Evolutionary conservation across 1,140 invertebrate species (phyloP).

Genomic region (Drosophila teissieri): DNA sequence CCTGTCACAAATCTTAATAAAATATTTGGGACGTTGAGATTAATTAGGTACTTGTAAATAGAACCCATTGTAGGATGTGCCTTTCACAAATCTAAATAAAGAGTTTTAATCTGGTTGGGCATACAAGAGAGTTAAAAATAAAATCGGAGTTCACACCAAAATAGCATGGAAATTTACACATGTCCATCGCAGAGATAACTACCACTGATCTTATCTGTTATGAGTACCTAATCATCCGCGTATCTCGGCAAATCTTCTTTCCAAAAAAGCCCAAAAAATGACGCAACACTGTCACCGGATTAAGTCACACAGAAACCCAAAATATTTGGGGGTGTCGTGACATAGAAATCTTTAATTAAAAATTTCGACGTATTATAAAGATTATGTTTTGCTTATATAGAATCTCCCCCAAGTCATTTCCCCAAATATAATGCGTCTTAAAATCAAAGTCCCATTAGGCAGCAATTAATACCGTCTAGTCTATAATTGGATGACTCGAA

Average conservation of each 20-base stretch:
- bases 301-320: slow-evolving; percentile 50
- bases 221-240: slow-evolving; percentile 20
- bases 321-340: slow-evolving; percentile 28
- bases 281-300: slow-evolving; percentile 56
- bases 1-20: slow-evolving; percentile 24
- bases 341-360: slow-evolving; percentile 4
- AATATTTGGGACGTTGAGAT: background rate
- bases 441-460: slow-evolving; percentile 11
- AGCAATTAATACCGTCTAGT: slow-evolving; percentile 31
- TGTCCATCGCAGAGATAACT: slow-evolving; percentile 39
- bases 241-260: slow-evolving; percentile 21
- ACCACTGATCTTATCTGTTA: slow-evolving; percentile 47
- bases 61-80: background rate
- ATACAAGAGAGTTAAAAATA: slow-evolving; percentile 37
- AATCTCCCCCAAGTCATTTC: slow-evolving; percentile 25
- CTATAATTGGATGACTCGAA: slow-evolving; percentile 28
- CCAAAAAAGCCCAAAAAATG: slow-evolving; percentile 20
- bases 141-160: slow-evolving; percentile 27
- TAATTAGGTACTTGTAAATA: slow-evolving; percentile 19
- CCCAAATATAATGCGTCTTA: slow-evolving; percentile 29
- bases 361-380: background rate
- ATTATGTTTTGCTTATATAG: slow-evolving; percentile 12
- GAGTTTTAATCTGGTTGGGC: background rate
- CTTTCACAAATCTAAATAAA: slow-evolving; percentile 18
- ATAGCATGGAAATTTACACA: slow-evolving; percentile 59